A percentile compares a stretch with the other conserved stretches of the same genome.
These are phyloP conservation scores for Cercopithecus mona DNA, from an alignment of 2,113 vertebrate genomes.

Conservation along the genomic window DNA sequence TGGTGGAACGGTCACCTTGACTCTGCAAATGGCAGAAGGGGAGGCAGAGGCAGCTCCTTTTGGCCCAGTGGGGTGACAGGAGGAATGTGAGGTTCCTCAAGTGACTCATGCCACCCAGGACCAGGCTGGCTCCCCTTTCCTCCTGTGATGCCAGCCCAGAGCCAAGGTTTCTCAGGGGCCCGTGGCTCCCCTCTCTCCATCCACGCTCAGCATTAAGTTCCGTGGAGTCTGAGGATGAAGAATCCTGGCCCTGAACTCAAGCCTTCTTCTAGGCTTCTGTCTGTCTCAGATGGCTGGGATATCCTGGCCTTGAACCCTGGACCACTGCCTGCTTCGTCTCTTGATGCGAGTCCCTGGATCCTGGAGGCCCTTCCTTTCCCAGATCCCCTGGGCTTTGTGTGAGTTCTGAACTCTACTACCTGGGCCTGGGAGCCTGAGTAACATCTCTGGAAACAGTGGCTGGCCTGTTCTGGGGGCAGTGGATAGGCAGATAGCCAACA, in stretches of 20 bases:
- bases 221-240: rapidly evolving
- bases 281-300: background rate
- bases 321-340: rapidly evolving
- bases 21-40: rapidly evolving
- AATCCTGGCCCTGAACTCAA: rapidly evolving
- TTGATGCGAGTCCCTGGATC: background rate
- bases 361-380: background rate
- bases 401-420: background rate
- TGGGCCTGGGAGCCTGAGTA: too few species aligned
- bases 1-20: rapidly evolving
- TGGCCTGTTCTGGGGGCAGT: background rate
- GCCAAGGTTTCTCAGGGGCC: rapidly evolving
- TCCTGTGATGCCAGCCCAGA: background rate
- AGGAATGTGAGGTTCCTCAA: background rate
- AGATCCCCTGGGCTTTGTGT: background rate
- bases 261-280: background rate
- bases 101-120: too few species aligned
- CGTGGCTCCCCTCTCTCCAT: background rate
- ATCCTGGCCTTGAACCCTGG: background rate
- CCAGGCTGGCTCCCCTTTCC: too few species aligned
- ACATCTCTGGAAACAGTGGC: rapidly evolving
- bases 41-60: background rate
- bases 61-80: background rate
- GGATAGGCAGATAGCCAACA: too few species aligned
- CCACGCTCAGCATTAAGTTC: rapidly evolving